phyloP scores from a whole-genome alignment of 2,113 vertebrate genomes.

The Oostethus manadensis region DNA sequence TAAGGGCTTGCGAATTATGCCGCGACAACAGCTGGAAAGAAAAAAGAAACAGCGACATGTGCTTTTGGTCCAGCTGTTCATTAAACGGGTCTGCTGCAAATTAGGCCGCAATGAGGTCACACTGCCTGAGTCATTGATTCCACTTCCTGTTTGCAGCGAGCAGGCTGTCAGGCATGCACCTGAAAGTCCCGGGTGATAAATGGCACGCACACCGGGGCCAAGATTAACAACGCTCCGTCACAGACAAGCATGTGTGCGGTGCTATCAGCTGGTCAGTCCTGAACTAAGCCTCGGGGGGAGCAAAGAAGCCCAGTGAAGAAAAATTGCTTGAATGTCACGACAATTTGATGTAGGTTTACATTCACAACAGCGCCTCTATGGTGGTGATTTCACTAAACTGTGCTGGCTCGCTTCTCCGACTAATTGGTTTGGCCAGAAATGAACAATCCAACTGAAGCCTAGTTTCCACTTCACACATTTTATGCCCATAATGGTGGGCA shows the following conservation, averaged over 20 bases:
- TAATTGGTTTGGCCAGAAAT: background rate
- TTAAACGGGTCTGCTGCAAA: constrained; percentile 62
- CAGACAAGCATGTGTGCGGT: constrained; percentile 43
- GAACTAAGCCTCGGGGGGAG: constrained; percentile 22
- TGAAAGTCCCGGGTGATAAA: constrained; percentile 63
- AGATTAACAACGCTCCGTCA: constrained; percentile 48
- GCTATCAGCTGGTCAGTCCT: constrained; percentile 43
- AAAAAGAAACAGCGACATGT: constrained; percentile 44
- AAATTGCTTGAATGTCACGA: constrained; percentile 9
- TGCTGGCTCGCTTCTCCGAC: background rate
- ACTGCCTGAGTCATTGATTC: constrained; percentile 62
- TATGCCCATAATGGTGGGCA: no score
- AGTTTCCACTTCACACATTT: no score
- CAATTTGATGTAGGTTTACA: constrained; percentile 18
- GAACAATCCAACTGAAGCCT: background rate
- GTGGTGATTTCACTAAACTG: background rate
- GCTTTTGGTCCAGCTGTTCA: constrained; percentile 65
- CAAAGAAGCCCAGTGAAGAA: constrained; percentile 16
- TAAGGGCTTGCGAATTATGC: constrained; percentile 24
- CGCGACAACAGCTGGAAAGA: constrained; percentile 38
- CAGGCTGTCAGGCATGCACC: constrained; percentile 48
- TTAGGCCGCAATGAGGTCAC: constrained; percentile 67
- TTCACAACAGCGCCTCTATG: background rate
- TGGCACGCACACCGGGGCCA: constrained; percentile 38
- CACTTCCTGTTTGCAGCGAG: constrained; percentile 61